Base-by-base conservation (phyloP, 2,797 vertebrate species). In the Emydoidea blandingii region DNA sequence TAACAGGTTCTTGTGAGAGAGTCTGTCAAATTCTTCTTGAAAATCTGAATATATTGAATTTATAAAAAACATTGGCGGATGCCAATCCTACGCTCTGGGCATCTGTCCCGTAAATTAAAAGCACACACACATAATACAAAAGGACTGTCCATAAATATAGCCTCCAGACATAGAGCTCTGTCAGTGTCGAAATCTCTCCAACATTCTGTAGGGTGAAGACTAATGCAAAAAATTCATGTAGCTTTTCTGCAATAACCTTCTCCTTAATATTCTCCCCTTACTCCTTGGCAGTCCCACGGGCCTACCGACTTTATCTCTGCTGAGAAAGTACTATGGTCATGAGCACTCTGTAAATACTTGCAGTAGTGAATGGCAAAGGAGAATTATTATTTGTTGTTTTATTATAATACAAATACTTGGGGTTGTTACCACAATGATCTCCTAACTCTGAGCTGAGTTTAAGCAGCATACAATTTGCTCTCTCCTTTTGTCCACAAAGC, bases 381-480 rank as follows among this genome's bases (percentile, higher is more conserved):
- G 91, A 88, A 91, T 94, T 94, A 94, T 78, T 86, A 87, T 92
- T 93, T 93, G 79, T 74, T 95, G 49, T 91, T 94, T 95, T 90
- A 84, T 83, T 83, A 88, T 91, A 87, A 76, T 86, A 86, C 74
- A 31, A 54, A 56, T 53, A 91, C 85, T 91, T 65, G 44, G 94
- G 95, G 83, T 93, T 90, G 37, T 89, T 96, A 90, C 93, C 90
- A 89, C 80, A 87, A 81, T 52, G 65, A 87, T 89, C 88, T 93
- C 89, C 88, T 92, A 92, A 52, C 78, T 96, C 86, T 56, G 1
- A 7, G 82, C 86, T 86, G 86, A 91, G 88, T 94, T 93, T 78
- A 91, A 93, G 85, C 82, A 83, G 57, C 37, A 12, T 53, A 31
- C 72, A 94, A 72, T 92, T 92, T 92, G 88, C 8, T 6, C 74